Evolutionary conservation across 2,797 vertebrate species (phyloP), one percentile per base, ranked within the genome.

Genomic region (Helicolenus hilgendorfi): DNA sequence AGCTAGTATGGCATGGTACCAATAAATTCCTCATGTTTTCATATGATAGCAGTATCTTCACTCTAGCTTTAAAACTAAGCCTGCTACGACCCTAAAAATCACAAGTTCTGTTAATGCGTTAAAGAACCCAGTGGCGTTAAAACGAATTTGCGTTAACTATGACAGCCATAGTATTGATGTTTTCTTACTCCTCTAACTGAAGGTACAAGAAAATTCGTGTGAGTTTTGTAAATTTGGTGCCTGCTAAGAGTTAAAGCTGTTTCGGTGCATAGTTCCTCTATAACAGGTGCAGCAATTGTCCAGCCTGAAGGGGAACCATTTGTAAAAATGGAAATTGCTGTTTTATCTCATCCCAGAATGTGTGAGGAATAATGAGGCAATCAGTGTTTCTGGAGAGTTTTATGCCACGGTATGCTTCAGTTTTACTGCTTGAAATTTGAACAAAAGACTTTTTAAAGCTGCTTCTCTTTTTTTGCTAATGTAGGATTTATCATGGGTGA

Each of bases 321-420:
- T 62, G 11, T n/a, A 49, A 64, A 77, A 77, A 41, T 75, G 77
- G 7, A 45, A 76, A 82, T 56, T 15, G 11, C 5, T 22, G 22
- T 68, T 75, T 88, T 80, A 85, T 86, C 72, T 20, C 49, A 53
- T 35, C 20, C 27, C 33, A 67, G 36, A 81, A 77, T 29, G 26
- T 73, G 26, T 49, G 33, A 58, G 7, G n/a, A 74, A 77, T 78
- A 79, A 85, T 67, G 49, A 74, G 33, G 24, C 68, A 72, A 45
- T 79, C 56, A 27, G 11, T 22, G n/a, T 33, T 81, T 62, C 7
- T 4, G 4, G 24, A 74, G 49, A 29, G 31, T 27, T 81, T 79
- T 64, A 67, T 53, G 2, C n/a, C 45, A 77, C 35, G 72, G 11
- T 59, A 13, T 60, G 36, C 35, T 68, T 58, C 33, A 20, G 14